Conservation (phyloP, 64 coral and sea anemone species). For the Montipora capricornis region DNA sequence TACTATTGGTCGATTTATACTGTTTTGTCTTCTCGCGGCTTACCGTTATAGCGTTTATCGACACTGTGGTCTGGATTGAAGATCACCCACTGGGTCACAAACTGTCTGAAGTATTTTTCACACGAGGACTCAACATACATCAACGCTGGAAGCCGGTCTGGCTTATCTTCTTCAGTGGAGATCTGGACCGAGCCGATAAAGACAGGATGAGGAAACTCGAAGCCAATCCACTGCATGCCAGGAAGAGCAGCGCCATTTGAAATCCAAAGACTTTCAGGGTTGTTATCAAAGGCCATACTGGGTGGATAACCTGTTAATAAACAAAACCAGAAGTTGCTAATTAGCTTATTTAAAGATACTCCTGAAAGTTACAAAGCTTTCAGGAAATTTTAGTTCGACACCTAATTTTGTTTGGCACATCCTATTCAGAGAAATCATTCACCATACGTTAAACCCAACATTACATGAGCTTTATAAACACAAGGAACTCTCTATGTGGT, state of each 20-base stretch:
- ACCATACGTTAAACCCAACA: too few relatives aligned
- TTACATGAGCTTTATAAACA: too few relatives aligned
- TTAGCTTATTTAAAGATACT: too few relatives aligned
- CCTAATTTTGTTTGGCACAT: too few relatives aligned
- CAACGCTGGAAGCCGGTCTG: slow-evolving; percentile 84
- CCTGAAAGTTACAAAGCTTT: too few relatives aligned
- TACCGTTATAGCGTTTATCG: slow-evolving; percentile 86
- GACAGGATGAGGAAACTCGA: slow-evolving; percentile 86
- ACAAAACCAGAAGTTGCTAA: neutral
- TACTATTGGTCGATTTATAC: too few relatives aligned
- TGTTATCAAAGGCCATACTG: slow-evolving; percentile 99
- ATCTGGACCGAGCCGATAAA: slow-evolving; percentile 90
- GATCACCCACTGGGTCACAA: slow-evolving; percentile 92
- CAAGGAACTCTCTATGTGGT: too few relatives aligned
- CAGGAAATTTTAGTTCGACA: too few relatives aligned
- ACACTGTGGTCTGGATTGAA: slow-evolving; percentile 77
- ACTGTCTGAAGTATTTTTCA: slow-evolving; percentile 96
- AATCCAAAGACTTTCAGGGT: slow-evolving; percentile 95
- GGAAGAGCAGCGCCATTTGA: slow-evolving; percentile 89
- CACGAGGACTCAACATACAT: slow-evolving; percentile 98
- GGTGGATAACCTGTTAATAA: slow-evolving; percentile 78
- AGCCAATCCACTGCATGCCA: slow-evolving; percentile 98
- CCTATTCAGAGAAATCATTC: too few relatives aligned
- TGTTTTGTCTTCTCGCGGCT: neutral
- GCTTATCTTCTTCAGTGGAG: slow-evolving; percentile 90